These are phyloP conservation scores for Drosophila testacea DNA, from an alignment of 2,888 invertebrate genomes.

Conservation along the genomic window DNA sequence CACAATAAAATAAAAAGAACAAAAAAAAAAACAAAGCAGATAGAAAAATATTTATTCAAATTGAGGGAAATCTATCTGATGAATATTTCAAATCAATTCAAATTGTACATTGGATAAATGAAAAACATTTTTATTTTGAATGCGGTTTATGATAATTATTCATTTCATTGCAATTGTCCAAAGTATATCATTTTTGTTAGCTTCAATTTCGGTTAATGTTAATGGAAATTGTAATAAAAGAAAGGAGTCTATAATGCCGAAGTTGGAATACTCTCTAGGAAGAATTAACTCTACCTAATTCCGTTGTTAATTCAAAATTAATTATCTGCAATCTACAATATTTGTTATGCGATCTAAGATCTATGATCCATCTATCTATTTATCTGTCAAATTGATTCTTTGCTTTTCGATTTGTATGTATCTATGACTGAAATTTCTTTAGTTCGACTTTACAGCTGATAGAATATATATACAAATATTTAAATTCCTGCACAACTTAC, in stretches of 20 bases:
- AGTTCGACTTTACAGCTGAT: too few relatives aligned
- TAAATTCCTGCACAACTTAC: too few relatives aligned
- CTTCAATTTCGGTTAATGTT: constrained; percentile 15
- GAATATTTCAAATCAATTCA: constrained; percentile 17
- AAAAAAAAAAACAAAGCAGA: neutral
- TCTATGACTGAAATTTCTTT: too few relatives aligned
- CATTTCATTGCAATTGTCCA: neutral
- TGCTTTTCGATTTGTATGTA: too few relatives aligned
- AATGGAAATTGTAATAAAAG: constrained; percentile 18
- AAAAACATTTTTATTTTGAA: constrained; percentile 5
- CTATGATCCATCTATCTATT: too few relatives aligned
- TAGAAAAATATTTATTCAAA: constrained; percentile 7
- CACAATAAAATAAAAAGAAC: neutral
- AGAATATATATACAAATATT: too few relatives aligned
- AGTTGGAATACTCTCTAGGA: neutral
- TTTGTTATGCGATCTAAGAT: neutral
- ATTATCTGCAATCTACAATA: too few relatives aligned
- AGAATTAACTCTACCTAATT: too few relatives aligned
- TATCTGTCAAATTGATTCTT: neutral
- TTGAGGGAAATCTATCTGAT: constrained; percentile 19
- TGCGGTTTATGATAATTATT: constrained; percentile 26
- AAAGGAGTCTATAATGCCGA: neutral
- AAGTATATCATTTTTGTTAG: neutral
- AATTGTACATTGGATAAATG: neutral
- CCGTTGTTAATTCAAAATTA: too few relatives aligned